Conservation (phyloP, 2,888 invertebrate species). For the Stenotaenia linearis region DNA sequence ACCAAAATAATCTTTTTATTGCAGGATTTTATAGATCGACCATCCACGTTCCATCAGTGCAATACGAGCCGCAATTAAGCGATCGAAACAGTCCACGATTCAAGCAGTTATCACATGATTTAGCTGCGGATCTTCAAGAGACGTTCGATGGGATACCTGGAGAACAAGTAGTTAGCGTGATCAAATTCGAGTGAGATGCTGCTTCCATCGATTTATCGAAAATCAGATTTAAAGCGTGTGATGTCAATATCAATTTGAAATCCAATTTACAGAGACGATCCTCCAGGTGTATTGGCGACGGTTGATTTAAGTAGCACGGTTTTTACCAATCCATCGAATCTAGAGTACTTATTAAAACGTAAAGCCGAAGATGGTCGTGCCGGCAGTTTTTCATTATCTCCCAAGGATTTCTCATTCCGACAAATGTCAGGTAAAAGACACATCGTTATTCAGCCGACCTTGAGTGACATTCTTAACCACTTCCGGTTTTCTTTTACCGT, state of each 20-base stretch:
- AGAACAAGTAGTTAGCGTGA: constrained; percentile 58
- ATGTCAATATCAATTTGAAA: constrained; percentile 49
- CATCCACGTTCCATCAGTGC: constrained; percentile 57
- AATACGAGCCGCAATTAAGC: constrained; percentile 55
- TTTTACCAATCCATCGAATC: constrained; percentile 51
- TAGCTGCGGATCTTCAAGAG: constrained; percentile 57
- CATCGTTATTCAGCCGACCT: background rate
- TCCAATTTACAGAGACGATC: background rate
- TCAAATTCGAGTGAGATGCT: constrained; percentile 63
- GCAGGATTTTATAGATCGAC: constrained; percentile 54
- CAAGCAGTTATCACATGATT: constrained; percentile 55
- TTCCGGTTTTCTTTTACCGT: background rate
- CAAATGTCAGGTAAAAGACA: constrained; percentile 37
- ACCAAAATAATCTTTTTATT: constrained; percentile 34
- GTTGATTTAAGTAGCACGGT: constrained; percentile 62
- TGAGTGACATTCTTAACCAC: background rate
- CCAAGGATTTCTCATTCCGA: constrained; percentile 58
- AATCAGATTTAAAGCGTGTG: constrained; percentile 55
- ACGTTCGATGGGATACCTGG: constrained; percentile 56
- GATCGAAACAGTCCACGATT: constrained; percentile 59
- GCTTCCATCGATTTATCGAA: constrained; percentile 50
- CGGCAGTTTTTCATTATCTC: constrained; percentile 53
- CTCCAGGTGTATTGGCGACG: constrained; percentile 51
- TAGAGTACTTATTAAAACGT: constrained; percentile 54
- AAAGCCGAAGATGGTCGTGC: constrained; percentile 55